These are phyloP conservation scores for Campylomormyrus tamandua DNA, from an alignment of 2,113 vertebrate genomes.

Conservation along the genomic window DNA sequence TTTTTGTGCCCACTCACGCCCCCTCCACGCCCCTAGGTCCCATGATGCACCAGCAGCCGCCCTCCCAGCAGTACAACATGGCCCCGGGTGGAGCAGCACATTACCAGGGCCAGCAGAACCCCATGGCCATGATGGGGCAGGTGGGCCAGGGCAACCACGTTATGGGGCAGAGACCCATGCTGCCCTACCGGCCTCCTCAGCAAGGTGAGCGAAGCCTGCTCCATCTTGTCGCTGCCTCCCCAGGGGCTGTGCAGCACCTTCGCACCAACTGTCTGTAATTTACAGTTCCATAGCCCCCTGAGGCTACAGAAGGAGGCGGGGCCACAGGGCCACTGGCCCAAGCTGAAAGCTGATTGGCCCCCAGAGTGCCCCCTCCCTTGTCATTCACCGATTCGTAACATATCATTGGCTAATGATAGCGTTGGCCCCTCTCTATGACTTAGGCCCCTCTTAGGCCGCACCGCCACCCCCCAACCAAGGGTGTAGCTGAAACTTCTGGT, in stretches of 20 bases:
- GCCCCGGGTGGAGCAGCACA: constrained; percentile 84
- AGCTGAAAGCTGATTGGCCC: not conserved
- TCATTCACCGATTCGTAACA: not conserved
- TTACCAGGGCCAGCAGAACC: constrained; percentile 93
- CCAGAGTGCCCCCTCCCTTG: not conserved
- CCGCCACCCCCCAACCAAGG: too few relatives aligned
- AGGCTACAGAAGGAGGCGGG: not conserved
- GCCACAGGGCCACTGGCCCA: not conserved
- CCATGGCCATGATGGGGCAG: constrained; percentile 94
- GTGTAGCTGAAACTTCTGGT: not conserved
- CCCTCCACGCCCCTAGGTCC: constrained; percentile 62
- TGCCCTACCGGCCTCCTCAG: constrained; percentile 92
- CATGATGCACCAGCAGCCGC: constrained; percentile 96
- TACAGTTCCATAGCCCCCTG: not conserved
- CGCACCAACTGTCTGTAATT: not conserved
- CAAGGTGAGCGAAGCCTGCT: constrained; percentile 69
- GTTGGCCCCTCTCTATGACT: not conserved
- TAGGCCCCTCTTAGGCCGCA: not conserved
- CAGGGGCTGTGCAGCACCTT: not conserved
- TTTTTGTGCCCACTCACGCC: not conserved
- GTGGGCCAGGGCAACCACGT: constrained; percentile 94
- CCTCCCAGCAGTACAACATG: constrained; percentile 91
- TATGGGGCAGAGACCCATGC: constrained; percentile 95
- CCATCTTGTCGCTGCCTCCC: not conserved
- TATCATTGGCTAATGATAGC: not conserved